These are phyloP conservation scores for Cephus rjabovi DNA, from an alignment of 2,888 invertebrate species.

Conservation along the genomic window DNA sequence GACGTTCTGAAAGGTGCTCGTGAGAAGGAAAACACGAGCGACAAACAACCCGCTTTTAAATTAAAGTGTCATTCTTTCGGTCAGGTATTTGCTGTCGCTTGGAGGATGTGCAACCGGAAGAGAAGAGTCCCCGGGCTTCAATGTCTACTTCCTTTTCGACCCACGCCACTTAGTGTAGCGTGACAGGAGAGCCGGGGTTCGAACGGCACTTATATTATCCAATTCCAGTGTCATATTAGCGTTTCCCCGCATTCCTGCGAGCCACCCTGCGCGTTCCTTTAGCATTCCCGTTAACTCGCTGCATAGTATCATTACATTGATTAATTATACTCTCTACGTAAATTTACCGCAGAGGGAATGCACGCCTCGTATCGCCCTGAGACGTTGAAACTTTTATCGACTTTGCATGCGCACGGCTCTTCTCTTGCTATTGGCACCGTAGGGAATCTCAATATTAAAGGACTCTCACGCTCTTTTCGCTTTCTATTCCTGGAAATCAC, in stretches of 20 bases:
- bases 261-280: constrained; percentile 17
- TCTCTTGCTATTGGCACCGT: background rate
- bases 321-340: too few species aligned
- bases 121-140: background rate
- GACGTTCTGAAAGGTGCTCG: constrained; percentile 5
- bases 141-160: background rate
- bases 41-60: constrained; percentile 39
- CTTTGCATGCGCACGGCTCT: constrained; percentile 26
- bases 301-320: too few species aligned
- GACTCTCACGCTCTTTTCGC: background rate
- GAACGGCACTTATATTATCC: too few species aligned
- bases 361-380: constrained; percentile 29
- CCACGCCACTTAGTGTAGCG: background rate
- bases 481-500: background rate
- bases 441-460: constrained; percentile 42
- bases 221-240: too few species aligned
- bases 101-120: background rate
- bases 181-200: background rate
- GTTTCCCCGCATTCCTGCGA: too few species aligned
- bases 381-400: constrained; percentile 45
- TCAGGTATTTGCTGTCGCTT: background rate
- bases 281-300: background rate
- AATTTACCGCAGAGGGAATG: too few species aligned
- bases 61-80: constrained; percentile 32
- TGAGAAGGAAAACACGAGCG: constrained; percentile 34